Evolutionary conservation across 1,140 invertebrate species (phyloP), one percentile per base, ranked within the genome.

Genomic region (Zaprionus davidi): DNA sequence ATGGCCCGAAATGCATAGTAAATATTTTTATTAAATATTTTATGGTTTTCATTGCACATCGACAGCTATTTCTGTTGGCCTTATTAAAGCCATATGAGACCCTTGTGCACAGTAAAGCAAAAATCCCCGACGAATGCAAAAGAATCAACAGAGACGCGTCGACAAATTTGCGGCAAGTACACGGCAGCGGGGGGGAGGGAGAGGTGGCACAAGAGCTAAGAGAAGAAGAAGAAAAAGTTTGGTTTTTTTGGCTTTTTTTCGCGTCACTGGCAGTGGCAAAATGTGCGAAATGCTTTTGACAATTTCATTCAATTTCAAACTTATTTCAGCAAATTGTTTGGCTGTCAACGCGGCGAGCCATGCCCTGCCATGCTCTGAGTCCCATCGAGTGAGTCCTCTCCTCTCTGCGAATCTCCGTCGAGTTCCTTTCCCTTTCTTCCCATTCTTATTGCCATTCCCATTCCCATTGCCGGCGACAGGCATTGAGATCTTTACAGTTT

Each of bases 11-110:
- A 78, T 82, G 87, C 75, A 84, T 84, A 84, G 71, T 87, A 90
- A 88, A 88, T 88, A 88, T 88, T 88, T 85, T 85, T 88, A 88
- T 88, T 88, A 88, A 88, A 88, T 88, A 88, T 88, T 88, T 88
- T 84, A 88, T 88, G 84, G 69, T 76, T 81, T 90, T 88, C 84
- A 88, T 88, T 84, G 81, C 81, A 88, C 85, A 88, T 90, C 75
- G 81, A 74, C 75, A 84, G 62, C 71, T 53, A 66, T 66, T 56
- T 56, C 57, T 53, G 67, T 66, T 66, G 66, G 78, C 71, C 49
- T 81, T 84, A 84, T 90, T 81, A 81, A 84, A 76, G 81, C n/a
- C 63, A 82, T 70, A 79, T 82, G 83, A 65, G 76, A 60, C 26
- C 26, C 24, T 5, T n/a, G 53, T 9, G 20, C 53, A 38, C 34